Evolutionary conservation across 2,113 vertebrate species (phyloP), one percentile per base, ranked within the genome.

Genomic region (Narcine bancroftii): DNA sequence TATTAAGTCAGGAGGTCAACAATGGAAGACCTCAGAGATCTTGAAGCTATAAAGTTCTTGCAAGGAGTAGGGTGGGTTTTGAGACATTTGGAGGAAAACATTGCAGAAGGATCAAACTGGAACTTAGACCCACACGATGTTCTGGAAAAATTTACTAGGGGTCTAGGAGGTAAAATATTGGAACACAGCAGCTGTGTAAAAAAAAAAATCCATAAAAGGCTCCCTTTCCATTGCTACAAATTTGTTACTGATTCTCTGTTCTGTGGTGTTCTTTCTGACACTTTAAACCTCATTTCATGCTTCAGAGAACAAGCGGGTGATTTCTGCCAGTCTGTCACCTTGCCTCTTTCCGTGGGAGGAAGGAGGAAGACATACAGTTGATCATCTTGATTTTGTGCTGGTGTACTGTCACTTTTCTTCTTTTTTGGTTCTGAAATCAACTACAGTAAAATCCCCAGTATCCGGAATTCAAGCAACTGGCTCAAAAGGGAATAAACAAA

Each of bases 181-280:
- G n/a, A n/a, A n/a, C n/a, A n/a, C n/a, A n/a, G n/a, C n/a, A n/a
- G n/a, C n/a, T n/a, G n/a, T n/a, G n/a, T n/a, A n/a, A n/a, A n/a
- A n/a, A n/a, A n/a, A n/a, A n/a, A n/a, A n/a, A n/a, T n/a, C n/a
- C n/a, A n/a, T n/a, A n/a, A n/a, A n/a, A n/a, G 53, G 11, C 50
- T n/a, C 50, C 15, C 50, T 85, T 85, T n/a, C 50, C 56, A n/a
- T 29, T 85, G 50, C 81, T 50, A 60, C n/a, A 56, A 56, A 85
- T 60, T 56, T 60, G 50, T 85, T 36, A 6, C 81, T 60, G 33
- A 60, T 85, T 85, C 50, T 36, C 33, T 29, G 19, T 85, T 60
- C 50, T 36, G n/a, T 85, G 81, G 6, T 36, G 56, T 85, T 85
- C 79, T 83, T 56, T 85, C 50, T 56, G 81, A 83, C 79, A n/a